Percentiles rank a stretch among this genome's conserved stretches.
phyloP scores from a whole-genome alignment of 2,113 vertebrate genomes.

The Hucho hucho region DNA sequence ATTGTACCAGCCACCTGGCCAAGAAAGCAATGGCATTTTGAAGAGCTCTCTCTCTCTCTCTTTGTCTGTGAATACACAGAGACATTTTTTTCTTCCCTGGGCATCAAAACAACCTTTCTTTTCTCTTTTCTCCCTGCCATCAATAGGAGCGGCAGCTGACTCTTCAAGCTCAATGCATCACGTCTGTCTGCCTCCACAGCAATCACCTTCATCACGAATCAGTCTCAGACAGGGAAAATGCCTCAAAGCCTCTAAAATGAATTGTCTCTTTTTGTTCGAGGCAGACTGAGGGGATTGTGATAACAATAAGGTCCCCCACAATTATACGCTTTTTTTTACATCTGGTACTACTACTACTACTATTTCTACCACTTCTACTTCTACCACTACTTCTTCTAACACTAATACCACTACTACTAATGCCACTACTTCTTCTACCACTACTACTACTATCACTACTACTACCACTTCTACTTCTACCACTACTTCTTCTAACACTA shows the following conservation, averaged over 20 bases:
- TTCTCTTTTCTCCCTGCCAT: background rate
- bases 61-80: background rate
- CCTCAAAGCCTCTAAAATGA: conserved; percentile 4
- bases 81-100: background rate
- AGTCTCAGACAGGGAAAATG: conserved; percentile 8
- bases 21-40: background rate
- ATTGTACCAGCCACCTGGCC: background rate
- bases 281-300: background rate
- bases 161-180: background rate
- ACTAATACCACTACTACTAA: too few relatives aligned
- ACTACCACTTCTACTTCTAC: too few relatives aligned
- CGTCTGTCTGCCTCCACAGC: background rate
- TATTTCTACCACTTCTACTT: too few relatives aligned
- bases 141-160: background rate
- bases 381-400: too few relatives aligned
- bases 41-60: conserved; percentile 1
- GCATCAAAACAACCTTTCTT: conserved; percentile 14
- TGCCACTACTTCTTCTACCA: too few relatives aligned
- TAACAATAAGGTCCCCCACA: background rate
- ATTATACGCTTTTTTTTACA: background rate
- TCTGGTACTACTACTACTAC: background rate
- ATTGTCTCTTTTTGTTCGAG: background rate
- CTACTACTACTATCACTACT: too few relatives aligned
- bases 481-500: too few relatives aligned
- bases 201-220: conserved; percentile 4